Conservation (phyloP, 2,888 invertebrate species). For the Hypomecis punctinalis region DNA sequence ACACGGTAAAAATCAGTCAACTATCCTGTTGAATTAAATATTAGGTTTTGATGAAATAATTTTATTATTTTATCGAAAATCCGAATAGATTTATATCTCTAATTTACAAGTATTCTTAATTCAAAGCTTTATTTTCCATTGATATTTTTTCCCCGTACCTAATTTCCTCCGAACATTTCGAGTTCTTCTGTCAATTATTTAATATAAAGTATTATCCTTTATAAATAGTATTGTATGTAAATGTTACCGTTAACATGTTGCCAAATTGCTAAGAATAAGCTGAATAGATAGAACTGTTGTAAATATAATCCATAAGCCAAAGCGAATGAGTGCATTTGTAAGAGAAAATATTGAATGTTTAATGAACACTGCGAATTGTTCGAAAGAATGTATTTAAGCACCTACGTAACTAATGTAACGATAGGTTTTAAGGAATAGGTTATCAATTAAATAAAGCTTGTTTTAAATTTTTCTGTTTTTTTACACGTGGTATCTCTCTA, state of each 20-base stretch:
- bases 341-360: slow-evolving; percentile 70
- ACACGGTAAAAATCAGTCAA: no score
- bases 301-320: slow-evolving; percentile 77
- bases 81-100: no score
- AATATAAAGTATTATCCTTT: slow-evolving; percentile 48
- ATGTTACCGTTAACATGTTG: slow-evolving; percentile 79
- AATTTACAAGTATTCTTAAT: not conserved
- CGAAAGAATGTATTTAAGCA: slow-evolving; percentile 56
- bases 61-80: no score
- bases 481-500: not conserved
- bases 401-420: slow-evolving; percentile 66
- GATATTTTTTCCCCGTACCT: not conserved
- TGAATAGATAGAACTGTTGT: slow-evolving; percentile 75
- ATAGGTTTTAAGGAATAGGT: slow-evolving; percentile 67
- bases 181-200: slow-evolving; percentile 78
- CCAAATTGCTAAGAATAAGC: slow-evolving; percentile 79
- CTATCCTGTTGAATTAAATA: no score
- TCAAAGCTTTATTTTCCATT: not conserved
- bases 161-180: slow-evolving; percentile 41
- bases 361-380: slow-evolving; percentile 49
- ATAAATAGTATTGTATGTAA: slow-evolving; percentile 63
- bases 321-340: slow-evolving; percentile 71
- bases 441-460: slow-evolving; percentile 81
- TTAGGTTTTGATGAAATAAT: no score
- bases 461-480: slow-evolving; percentile 62